These are phyloP conservation scores for Thrips palmi DNA, from an alignment of 1,140 invertebrate species.

Conservation along the genomic window DNA sequence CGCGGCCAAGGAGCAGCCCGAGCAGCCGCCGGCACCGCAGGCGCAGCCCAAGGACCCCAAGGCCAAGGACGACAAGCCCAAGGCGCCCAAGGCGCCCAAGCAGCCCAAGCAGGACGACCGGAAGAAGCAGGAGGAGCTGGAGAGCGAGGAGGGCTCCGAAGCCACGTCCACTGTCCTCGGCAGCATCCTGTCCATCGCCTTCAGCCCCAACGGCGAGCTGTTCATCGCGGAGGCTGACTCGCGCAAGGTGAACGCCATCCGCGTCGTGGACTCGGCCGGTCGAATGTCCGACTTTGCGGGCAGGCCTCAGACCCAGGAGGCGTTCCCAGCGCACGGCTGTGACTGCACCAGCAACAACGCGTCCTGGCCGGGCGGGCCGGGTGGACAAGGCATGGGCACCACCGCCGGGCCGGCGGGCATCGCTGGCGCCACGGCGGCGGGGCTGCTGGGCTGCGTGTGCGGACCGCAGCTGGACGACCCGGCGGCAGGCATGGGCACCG, in stretches of 20 bases:
- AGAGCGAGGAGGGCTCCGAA: constrained; percentile 17
- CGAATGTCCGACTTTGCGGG: constrained; percentile 69
- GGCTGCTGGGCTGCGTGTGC: too few species aligned
- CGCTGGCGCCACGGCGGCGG: too few species aligned
- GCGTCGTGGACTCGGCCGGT: constrained; percentile 62
- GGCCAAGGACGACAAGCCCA: constrained; percentile 22
- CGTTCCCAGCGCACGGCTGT: constrained; percentile 14
- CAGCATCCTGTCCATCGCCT: constrained; percentile 65
- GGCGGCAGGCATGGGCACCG: constrained; percentile 12
- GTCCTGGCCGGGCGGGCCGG: too few species aligned
- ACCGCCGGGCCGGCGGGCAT: too few species aligned
- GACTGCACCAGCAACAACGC: constrained; percentile 15
- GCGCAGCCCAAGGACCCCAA: too few species aligned
- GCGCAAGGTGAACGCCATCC: constrained; percentile 70
- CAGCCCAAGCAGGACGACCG: neutral
- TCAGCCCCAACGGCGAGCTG: constrained; percentile 80
- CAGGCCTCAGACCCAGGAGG: constrained; percentile 36
- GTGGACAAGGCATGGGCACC: too few species aligned
- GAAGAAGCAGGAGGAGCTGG: too few species aligned
- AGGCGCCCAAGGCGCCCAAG: constrained; percentile 21
- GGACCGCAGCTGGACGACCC: too few species aligned
- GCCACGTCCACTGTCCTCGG: constrained; percentile 39
- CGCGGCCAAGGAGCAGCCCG: constrained; percentile 10
- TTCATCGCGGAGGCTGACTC: constrained; percentile 89
- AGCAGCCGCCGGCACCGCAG: constrained; percentile 9